Evolutionary conservation across 2,113 vertebrate species (phyloP).

Genomic region (Sebastes schlegelii): DNA sequence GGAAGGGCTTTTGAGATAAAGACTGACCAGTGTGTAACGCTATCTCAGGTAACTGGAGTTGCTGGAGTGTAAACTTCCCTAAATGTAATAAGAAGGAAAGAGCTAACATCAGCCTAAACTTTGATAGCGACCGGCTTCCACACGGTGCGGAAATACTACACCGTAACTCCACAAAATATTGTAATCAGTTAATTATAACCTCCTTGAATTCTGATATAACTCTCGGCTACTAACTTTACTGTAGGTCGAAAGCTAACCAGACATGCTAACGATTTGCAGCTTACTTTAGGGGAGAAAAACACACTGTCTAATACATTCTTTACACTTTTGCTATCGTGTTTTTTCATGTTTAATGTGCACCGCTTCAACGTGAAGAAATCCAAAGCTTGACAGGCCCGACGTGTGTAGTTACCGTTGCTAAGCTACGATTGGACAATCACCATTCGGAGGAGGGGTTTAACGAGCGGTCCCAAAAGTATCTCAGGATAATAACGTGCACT

Average conservation of each 20-base stretch:
- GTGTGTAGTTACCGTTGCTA: not conserved
- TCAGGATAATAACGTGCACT: slow-evolving; percentile 8
- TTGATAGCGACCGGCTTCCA: not conserved
- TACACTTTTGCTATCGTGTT: not conserved
- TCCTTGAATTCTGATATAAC: not conserved
- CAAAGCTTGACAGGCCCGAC: slow-evolving; percentile 10
- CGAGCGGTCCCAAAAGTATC: not conserved
- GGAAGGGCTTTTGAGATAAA: not conserved
- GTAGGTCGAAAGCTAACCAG: not conserved
- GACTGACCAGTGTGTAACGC: not conserved
- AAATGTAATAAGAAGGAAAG: not conserved
- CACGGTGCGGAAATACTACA: not conserved
- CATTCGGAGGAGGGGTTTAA: not conserved
- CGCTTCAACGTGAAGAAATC: slow-evolving; percentile 5
- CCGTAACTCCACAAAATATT: not conserved
- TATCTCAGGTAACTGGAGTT: not conserved
- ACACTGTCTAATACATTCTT: not conserved
- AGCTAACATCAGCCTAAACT: not conserved
- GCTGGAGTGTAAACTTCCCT: not conserved
- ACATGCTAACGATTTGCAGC: no score
- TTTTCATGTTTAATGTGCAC: not conserved
- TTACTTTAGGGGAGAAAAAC: not conserved
- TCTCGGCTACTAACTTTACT: not conserved
- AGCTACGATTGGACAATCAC: slow-evolving; percentile 14
- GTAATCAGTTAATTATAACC: not conserved